phyloP scores from a whole-genome alignment of 2,113 vertebrate species.

The Lucifuga dentata region DNA sequence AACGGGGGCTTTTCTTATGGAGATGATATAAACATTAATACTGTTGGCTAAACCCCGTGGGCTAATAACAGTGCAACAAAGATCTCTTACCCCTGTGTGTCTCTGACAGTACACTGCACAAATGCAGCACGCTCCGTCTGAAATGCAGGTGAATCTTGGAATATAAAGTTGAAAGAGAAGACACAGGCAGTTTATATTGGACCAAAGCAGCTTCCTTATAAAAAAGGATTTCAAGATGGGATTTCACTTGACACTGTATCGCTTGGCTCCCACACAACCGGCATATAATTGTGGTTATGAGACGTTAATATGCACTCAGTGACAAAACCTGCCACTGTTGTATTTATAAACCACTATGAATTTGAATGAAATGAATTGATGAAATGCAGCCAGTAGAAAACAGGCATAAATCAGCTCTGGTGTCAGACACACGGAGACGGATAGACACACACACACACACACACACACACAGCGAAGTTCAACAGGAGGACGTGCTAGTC shows the following conservation, averaged over 20 bases:
- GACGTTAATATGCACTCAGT: background rate
- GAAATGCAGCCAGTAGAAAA: slow-evolving; percentile 28
- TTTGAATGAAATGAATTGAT: slow-evolving; percentile 42
- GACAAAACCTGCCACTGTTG: slow-evolving; percentile 31
- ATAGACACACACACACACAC: background rate
- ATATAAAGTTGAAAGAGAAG: background rate
- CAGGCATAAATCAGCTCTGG: slow-evolving; percentile 33
- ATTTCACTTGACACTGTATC: slow-evolving; percentile 8
- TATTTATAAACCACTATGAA: slow-evolving; percentile 18
- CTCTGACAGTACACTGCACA: background rate
- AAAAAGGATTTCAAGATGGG: background rate
- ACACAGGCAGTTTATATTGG: background rate
- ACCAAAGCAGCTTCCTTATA: background rate
- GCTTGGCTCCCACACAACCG: slow-evolving; percentile 8
- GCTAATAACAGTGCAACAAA: slow-evolving; percentile 50
- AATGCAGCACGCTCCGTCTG: background rate
- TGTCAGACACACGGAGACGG: slow-evolving; percentile 40
- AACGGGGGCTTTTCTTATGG: slow-evolving; percentile 79
- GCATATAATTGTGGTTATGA: background rate
- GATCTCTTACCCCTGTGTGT: slow-evolving; percentile 1
- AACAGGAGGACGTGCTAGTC: slow-evolving; percentile 37
- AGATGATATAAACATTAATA: slow-evolving; percentile 70
- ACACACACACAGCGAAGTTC: slow-evolving; percentile 26
- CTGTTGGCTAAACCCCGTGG: slow-evolving; percentile 62
- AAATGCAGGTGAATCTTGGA: background rate